Base-by-base conservation (phyloP, 2,113 vertebrate species). In the Saguinus imperator region DNA sequence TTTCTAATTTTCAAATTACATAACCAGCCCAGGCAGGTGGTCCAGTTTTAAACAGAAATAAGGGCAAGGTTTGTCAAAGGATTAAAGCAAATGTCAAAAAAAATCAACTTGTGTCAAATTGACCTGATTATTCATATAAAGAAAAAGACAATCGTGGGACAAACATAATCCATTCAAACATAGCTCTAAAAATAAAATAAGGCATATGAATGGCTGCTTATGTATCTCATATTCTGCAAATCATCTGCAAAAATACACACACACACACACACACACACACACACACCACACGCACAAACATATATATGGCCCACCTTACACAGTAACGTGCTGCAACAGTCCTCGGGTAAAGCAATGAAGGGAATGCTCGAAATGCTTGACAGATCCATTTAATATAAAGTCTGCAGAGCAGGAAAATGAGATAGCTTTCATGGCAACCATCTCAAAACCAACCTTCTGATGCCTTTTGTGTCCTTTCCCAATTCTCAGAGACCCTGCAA, bases 11-110 rank as follows among this genome's bases (percentile, higher is more conserved):
- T 91, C 35, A 95, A 96, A 97, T 97, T 92, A 95, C 2, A 0
- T 45, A 92, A 92, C 45, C 7, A 18, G 70, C 32, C 7, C 89
- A 93, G 89, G 88, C 17, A 40, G n/a, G 95, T 72, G 45, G 97
- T 55, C 97, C 55, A 64, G 88, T 96, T 95, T 98, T 87, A 97
- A 97, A 95, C 77, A 97, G 45, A 96, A 80, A 32, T 21, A 37
- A 96, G 95, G 87, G 73, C 75, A 50, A 4, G 40, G 79, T 95
- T 97, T 92, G 81, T 94, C 88, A 57, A 76, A 93, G 68, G 18
- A 85, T 93, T 83, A 61, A 92, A 91, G 81, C 85, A 94, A 18
- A 82, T 91, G 87, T 96, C 95, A 77, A 91, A 97, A 52, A 61
- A 93, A 94, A 66, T 48, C 91, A 40, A 0, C 17, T 82, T 91